Percentiles rank a stretch among this genome's conserved stretches.
Evolutionary conservation across 2,113 vertebrate species (phyloP).

Genomic region (Cisticola juncidis): DNA sequence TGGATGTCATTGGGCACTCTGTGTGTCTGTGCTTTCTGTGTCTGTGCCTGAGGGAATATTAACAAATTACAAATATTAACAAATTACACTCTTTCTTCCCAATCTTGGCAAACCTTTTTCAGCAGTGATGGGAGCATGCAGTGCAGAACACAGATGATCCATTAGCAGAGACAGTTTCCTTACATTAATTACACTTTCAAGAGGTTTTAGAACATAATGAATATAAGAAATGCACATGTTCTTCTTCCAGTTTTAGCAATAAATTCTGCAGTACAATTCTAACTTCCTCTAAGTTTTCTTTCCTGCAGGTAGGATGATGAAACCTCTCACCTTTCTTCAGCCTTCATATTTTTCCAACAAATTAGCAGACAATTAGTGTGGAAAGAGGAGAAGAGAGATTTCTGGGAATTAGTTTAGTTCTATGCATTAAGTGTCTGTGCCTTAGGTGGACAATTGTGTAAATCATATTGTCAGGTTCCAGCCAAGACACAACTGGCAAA

Average conservation of each 20-base stretch:
- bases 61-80: not conserved
- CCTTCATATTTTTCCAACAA: not conserved
- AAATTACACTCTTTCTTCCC: not conserved
- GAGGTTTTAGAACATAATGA: not conserved
- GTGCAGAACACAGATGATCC: not conserved
- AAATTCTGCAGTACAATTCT: not conserved
- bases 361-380: not conserved
- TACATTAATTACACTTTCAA: not conserved
- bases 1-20: not conserved
- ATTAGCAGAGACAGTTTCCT: not conserved
- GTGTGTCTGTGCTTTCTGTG: not conserved
- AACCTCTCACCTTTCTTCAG: not conserved
- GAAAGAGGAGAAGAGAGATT: not conserved
- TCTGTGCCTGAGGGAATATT: not conserved
- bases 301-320: not conserved
- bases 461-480: not conserved
- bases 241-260: not conserved
- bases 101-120: not conserved
- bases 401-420: not conserved
- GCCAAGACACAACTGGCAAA: not conserved
- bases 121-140: not conserved
- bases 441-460: not conserved
- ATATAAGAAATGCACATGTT: not conserved
- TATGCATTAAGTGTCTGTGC: not conserved
- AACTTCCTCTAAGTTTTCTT: not conserved